These are phyloP conservation scores for Zosterops japonicus DNA, from an alignment of 2,113 vertebrate genomes.

Conservation along the genomic window DNA sequence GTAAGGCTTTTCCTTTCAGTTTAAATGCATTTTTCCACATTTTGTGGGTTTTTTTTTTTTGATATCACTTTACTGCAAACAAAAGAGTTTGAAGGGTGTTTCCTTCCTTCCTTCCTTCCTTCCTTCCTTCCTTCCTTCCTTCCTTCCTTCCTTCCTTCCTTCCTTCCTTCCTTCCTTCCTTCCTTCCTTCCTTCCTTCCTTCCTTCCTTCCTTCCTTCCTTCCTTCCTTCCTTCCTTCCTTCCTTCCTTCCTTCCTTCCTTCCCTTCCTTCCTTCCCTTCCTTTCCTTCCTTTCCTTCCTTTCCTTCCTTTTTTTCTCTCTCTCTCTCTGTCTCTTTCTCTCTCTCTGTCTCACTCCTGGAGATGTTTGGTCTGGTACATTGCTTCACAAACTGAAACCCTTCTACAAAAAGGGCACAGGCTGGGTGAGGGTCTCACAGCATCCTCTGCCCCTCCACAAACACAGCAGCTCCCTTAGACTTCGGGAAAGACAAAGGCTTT, in stretches of 20 bases:
- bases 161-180: accelerated
- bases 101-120: too few species aligned
- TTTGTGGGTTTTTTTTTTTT: not conserved
- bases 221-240: too few species aligned
- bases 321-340: not conserved
- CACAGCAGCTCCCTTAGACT: not conserved
- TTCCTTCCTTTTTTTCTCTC: accelerated
- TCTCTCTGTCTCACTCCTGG: not conserved
- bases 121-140: accelerated
- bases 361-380: not conserved
- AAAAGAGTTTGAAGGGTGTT: not conserved
- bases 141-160: not conserved
- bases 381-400: not conserved
- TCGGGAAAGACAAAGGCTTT: not conserved
- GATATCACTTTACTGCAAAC: not conserved
- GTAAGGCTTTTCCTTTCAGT: not conserved
- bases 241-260: too few species aligned
- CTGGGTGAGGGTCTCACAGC: not conserved
- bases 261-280: accelerated
- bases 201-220: too few species aligned
- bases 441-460: not conserved
- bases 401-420: not conserved
- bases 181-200: too few species aligned
- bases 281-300: too few species aligned
- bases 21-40: not conserved